phyloP scores from a whole-genome alignment of 2,797 vertebrate species.

The Rhynchonycteris naso region DNA sequence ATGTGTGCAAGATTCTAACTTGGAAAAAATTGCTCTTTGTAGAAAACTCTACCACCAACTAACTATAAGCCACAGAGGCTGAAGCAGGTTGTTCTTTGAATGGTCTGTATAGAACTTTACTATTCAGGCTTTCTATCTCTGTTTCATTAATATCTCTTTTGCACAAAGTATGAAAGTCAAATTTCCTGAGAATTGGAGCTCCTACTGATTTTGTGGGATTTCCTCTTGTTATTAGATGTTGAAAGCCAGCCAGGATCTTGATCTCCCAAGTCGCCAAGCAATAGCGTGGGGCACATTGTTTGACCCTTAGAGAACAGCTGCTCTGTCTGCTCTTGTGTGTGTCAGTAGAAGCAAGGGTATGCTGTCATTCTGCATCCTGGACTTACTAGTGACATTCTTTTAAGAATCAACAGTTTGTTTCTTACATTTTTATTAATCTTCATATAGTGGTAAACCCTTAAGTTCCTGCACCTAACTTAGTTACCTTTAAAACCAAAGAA shows the following conservation, averaged over 20 bases:
- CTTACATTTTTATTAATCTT: background rate
- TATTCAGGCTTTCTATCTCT: background rate
- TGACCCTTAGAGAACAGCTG: background rate
- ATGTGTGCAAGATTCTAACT: background rate
- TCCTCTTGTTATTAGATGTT: slow-evolving; percentile 10
- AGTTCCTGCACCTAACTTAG: background rate
- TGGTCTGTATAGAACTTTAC: background rate
- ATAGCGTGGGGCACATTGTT: background rate
- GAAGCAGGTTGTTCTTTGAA: background rate
- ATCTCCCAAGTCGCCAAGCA: background rate
- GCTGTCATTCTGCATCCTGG: background rate
- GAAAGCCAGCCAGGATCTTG: slow-evolving; percentile 2
- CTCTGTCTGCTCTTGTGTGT: background rate
- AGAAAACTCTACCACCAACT: background rate
- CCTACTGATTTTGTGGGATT: slow-evolving; percentile 40
- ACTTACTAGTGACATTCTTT: background rate
- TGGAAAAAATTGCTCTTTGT: background rate
- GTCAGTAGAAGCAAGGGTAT: background rate
- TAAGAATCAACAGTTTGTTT: background rate
- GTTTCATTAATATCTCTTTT: background rate
- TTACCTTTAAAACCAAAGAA: background rate
- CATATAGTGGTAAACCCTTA: background rate
- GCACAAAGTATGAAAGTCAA: slow-evolving; percentile 14
- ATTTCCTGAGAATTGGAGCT: background rate
- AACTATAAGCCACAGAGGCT: background rate